These are phyloP conservation scores for Scomber japonicus DNA, from an alignment of 2,113 vertebrate genomes.

Conservation along the genomic window DNA sequence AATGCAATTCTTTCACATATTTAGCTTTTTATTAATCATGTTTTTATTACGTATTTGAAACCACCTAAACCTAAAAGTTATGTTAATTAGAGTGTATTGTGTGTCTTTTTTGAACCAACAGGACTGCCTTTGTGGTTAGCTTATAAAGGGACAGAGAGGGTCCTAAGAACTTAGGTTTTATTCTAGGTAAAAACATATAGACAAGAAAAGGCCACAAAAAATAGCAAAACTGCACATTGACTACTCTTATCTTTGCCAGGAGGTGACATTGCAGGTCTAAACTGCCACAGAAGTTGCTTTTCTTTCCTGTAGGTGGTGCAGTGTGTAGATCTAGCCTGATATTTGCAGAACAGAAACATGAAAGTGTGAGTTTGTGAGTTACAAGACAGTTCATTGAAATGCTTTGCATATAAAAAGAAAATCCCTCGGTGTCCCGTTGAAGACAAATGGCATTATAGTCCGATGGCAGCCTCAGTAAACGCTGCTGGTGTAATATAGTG, in stretches of 20 bases:
- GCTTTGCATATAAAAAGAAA: conserved; percentile 41
- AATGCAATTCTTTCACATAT: too few species aligned
- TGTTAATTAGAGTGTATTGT: too few species aligned
- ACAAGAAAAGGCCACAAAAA: too few species aligned
- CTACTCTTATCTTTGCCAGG: neutral
- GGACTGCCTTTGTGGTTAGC: too few species aligned
- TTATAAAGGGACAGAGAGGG: too few species aligned
- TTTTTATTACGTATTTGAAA: neutral
- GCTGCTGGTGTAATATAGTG: conserved; percentile 40
- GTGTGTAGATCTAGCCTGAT: neutral
- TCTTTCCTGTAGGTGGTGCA: neutral
- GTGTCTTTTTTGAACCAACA: too few species aligned
- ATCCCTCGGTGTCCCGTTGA: conserved; percentile 6
- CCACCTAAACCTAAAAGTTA: too few species aligned
- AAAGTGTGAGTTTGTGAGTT: neutral
- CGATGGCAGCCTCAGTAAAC: conserved; percentile 32
- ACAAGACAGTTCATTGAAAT: conserved; percentile 2
- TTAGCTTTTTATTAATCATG: too few species aligned
- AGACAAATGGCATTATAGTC: conserved; percentile 30
- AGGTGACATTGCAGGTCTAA: neutral
- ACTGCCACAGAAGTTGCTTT: neutral
- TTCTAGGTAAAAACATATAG: too few species aligned
- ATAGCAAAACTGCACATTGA: neutral
- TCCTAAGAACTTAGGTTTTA: too few species aligned
- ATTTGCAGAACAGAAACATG: neutral